A percentile compares a stretch with the other conserved stretches of the same genome.
Conservation (phyloP, 2,888 invertebrate species). For the Ormyrus thymus region DNA sequence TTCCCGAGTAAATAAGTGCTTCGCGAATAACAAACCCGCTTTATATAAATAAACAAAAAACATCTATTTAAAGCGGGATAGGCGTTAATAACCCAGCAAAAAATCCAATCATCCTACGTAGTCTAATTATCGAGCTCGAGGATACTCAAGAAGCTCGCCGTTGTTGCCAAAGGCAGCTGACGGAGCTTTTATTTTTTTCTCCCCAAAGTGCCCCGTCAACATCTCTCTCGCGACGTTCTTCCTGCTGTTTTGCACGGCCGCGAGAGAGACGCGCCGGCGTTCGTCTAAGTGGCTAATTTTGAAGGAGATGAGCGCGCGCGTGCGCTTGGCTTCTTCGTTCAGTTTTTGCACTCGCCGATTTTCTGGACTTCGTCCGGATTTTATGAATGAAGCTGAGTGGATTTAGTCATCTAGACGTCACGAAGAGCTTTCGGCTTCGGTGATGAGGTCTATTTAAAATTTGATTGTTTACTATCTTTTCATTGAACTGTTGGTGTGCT, state of each 20-base stretch:
- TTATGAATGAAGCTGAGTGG: slow-evolving; percentile 30
- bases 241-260: slow-evolving; percentile 24
- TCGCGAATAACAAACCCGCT: too few species aligned
- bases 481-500: too few species aligned
- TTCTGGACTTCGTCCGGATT: background rate
- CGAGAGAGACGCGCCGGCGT: slow-evolving; percentile 9
- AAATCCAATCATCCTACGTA: too few species aligned
- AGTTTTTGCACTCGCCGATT: background rate
- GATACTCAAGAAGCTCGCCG: background rate
- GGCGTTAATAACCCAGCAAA: too few species aligned
- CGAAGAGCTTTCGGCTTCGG: too few species aligned
- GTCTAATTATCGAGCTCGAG: background rate
- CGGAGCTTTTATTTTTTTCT: background rate
- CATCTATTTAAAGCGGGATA: too few species aligned
- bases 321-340: background rate
- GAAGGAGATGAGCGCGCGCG: slow-evolving; percentile 13
- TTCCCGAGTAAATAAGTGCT: too few species aligned
- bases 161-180: background rate
- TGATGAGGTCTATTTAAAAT: too few species aligned
- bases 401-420: background rate
- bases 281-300: slow-evolving; percentile 43
- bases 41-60: too few species aligned
- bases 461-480: too few species aligned
- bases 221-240: background rate
- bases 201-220: background rate